Evolutionary conservation across 2,113 vertebrate genomes (phyloP), one percentile per base, ranked within the genome.

Genomic region (Scomber japonicus): DNA sequence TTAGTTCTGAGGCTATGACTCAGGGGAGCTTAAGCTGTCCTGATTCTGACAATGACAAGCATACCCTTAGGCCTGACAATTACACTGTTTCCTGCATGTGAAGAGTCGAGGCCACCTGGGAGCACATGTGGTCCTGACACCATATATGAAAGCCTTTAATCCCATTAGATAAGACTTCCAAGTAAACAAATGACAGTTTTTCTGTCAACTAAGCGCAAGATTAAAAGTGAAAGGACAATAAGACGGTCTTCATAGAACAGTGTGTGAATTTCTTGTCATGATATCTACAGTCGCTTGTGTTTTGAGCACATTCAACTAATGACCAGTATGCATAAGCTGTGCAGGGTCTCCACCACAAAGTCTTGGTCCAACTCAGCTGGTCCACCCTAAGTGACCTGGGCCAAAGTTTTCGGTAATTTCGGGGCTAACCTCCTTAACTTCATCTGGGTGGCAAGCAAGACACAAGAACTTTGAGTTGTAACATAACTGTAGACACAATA

Each of bases 31-130:
- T 61, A 68, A 81, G 78, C 83, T 66, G 71, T 86, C 85, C 89
- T 91, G 87, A 87, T 88, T 89, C 86, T 88, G 90, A 91, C 90
- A 90, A 85, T 91, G 92, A 88, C 88, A 78, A 90, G 89, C 72
- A 40, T 78, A 81, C 73, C 89, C 77, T 81, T 16, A 90, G 88
- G 79, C 86, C 82, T 87, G 90, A 86, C 86, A 74, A 78, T 89
- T 89, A 86, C 80, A 83, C 75, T 75, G 79, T 82, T 91, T 83
- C 80, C 72, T 83, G 71, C 72, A 73, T 86, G 71, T 79, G 75
- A 88, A 83, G 89, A 87, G 80, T 67, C 14, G 64, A 48, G 31
- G 71, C 85, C 90, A 86, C 80, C 78, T 75, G 87, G 75, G 86
- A 90, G 24, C 71, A 66, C 84, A 80, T 81, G 83, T 90, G 88